Conservation (phyloP, 2,113 vertebrate genomes). For the Calyptomena viridis region DNA sequence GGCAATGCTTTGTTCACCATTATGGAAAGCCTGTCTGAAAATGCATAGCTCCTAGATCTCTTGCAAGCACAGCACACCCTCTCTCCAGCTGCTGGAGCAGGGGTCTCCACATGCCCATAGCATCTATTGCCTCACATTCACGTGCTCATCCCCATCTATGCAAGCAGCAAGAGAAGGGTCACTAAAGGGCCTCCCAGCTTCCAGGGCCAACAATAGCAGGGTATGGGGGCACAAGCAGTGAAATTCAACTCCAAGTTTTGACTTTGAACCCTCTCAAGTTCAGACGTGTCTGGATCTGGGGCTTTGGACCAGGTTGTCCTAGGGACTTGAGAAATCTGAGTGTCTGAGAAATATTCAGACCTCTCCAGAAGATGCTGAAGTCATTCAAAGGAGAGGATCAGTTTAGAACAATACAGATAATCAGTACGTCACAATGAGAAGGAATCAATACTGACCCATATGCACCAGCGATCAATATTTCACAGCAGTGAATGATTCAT, state of each 20-base stretch:
- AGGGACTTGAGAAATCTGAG: neutral
- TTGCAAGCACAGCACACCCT: neutral
- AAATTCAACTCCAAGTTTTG: neutral
- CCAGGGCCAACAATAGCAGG: neutral
- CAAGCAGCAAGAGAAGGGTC: neutral
- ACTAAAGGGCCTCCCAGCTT: neutral
- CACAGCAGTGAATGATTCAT: neutral
- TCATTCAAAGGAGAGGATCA: neutral
- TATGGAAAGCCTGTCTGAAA: neutral
- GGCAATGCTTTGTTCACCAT: accelerated
- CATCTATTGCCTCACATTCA: accelerated
- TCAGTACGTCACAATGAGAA: neutral
- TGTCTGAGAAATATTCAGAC: neutral
- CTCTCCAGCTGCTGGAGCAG: neutral
- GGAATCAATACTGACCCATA: neutral
- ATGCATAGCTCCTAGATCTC: neutral
- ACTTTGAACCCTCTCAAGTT: neutral
- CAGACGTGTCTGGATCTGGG: neutral
- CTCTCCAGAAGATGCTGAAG: neutral
- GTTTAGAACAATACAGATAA: neutral
- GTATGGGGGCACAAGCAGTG: neutral
- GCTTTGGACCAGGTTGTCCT: neutral
- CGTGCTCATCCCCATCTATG: accelerated
- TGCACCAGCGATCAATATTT: neutral
- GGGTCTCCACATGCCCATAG: neutral